Conservation (phyloP, 1,140 invertebrate genomes). For the Choristoneura fumiferana region DNA sequence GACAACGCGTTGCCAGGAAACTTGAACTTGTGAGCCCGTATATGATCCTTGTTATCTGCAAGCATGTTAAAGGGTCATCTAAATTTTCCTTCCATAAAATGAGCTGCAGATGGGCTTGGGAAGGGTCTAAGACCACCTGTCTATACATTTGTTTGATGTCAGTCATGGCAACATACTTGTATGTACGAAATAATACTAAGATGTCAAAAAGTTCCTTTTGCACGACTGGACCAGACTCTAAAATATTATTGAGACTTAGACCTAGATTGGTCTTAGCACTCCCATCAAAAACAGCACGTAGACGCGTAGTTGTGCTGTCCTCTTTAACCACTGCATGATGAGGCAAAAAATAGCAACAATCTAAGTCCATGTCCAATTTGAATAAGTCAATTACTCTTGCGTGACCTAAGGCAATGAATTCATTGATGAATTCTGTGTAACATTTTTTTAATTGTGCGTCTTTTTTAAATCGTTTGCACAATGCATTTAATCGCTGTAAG, state of each 20-base stretch:
- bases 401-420: constrained; percentile 32
- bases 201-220: constrained; percentile 28
- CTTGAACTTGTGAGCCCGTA: constrained; percentile 33
- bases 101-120: constrained; percentile 22
- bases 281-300: constrained; percentile 45
- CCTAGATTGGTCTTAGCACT: constrained; percentile 21
- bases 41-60: constrained; percentile 25
- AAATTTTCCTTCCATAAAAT: constrained; percentile 6
- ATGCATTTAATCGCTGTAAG: background rate
- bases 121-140: constrained; percentile 38
- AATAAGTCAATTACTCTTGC: constrained; percentile 25
- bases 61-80: background rate
- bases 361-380: constrained; percentile 11
- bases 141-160: constrained; percentile 69
- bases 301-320: constrained; percentile 31
- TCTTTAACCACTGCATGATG: constrained; percentile 34
- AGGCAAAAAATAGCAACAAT: constrained; percentile 31
- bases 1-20: constrained; percentile 39
- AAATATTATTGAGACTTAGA: constrained; percentile 27
- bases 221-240: constrained; percentile 43
- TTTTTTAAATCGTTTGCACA: constrained; percentile 1
- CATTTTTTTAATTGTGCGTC: constrained; percentile 17
- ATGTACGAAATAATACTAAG: background rate
- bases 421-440: constrained; percentile 33
- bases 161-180: constrained; percentile 11